Evolutionary conservation across 2,113 vertebrate species (phyloP).

Genomic region (Erythrocercus mccallii): DNA sequence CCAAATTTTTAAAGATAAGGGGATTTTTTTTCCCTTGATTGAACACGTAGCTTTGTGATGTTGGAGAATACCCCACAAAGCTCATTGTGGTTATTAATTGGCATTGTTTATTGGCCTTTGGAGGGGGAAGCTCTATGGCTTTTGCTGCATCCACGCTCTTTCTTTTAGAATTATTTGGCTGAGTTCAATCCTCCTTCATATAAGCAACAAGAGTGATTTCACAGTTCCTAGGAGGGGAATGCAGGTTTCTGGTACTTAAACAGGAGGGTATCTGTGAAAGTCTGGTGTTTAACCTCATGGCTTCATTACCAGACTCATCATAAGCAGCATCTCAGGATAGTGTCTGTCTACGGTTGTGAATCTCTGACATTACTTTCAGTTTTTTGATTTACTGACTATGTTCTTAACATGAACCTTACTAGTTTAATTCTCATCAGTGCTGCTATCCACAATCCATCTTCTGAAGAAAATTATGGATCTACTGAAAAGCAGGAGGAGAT

Average conservation of each 20-base stretch:
- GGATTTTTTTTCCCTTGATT: background rate
- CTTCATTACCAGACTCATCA: slow-evolving; percentile 1
- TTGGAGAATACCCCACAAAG: background rate
- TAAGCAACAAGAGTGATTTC: background rate
- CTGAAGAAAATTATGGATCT: slow-evolving; percentile 53
- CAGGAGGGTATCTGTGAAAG: background rate
- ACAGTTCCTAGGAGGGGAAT: background rate
- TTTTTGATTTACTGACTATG: slow-evolving; percentile 61
- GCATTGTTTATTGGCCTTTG: background rate
- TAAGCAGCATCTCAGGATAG: background rate
- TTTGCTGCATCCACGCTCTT: background rate
- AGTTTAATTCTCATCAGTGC: slow-evolving; percentile 62
- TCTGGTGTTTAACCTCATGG: background rate
- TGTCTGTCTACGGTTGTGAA: background rate
- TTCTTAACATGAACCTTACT: slow-evolving; percentile 64
- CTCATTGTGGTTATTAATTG: background rate
- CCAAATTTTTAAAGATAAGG: background rate
- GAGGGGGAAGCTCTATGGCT: background rate
- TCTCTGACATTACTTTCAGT: background rate
- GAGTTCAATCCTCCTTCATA: background rate
- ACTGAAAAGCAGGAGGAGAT: slow-evolving; percentile 55
- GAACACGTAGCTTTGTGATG: background rate
- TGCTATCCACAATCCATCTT: slow-evolving; percentile 31
- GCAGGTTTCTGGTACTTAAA: background rate
- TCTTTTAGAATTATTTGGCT: background rate